phyloP scores from a whole-genome alignment of 2,113 vertebrate genomes.

The Entelurus aequoreus region DNA sequence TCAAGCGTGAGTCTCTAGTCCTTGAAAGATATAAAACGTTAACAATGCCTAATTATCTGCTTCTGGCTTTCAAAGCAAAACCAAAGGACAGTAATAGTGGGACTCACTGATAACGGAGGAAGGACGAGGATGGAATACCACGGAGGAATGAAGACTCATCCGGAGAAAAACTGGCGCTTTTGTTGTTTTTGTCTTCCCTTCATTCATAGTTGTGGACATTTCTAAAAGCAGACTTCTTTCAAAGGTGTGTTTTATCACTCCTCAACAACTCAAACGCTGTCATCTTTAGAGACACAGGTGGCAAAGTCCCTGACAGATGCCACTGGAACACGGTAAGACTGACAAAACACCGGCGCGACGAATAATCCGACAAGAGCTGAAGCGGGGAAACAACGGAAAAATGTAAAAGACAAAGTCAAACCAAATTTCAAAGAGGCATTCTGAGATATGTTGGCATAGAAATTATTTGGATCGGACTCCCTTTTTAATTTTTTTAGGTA shows the following conservation, averaged over 20 bases:
- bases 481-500: no score
- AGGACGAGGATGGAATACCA: slow-evolving; percentile 4
- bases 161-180: slow-evolving; percentile 6
- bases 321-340: background rate
- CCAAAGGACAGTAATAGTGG: slow-evolving; percentile 11
- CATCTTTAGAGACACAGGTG: background rate
- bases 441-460: no score
- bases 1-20: slow-evolving; percentile 18
- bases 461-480: no score
- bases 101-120: slow-evolving; percentile 23
- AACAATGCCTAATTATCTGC: slow-evolving; percentile 34
- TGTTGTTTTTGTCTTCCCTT: slow-evolving; percentile 18
- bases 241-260: background rate
- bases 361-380: no score
- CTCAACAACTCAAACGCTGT: no score
- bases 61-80: slow-evolving; percentile 36
- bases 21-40: slow-evolving; percentile 23
- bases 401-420: background rate
- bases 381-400: no score
- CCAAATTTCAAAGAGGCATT: no score
- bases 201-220: slow-evolving; percentile 23
- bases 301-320: background rate
- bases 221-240: background rate
- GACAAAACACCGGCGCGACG: background rate
- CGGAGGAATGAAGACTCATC: slow-evolving; percentile 23